Evolutionary conservation across 30 jellyfish, hydroid and myxozoan genomes (phyloP).

Genomic region (Phacellophora camtschatica): DNA sequence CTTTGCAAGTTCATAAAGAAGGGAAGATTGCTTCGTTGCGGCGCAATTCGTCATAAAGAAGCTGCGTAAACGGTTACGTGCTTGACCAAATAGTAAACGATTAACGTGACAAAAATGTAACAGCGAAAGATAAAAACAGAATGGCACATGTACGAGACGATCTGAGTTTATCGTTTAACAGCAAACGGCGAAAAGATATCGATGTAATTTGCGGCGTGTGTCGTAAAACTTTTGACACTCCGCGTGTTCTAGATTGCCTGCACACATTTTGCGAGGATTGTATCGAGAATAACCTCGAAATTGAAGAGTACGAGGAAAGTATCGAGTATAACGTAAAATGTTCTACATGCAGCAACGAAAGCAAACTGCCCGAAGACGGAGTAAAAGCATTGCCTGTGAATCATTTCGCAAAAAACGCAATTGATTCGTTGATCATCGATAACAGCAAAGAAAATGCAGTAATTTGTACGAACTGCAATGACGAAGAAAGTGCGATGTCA

Average conservation of each 20-base stretch:
- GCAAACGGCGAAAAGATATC: constrained; percentile 67
- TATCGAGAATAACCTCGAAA: constrained; percentile 75
- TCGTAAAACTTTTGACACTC: constrained; percentile 45
- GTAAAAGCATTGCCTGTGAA: constrained; percentile 72
- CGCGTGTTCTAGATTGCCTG: constrained; percentile 89
- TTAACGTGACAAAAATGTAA: too few relatives aligned
- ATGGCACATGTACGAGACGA: constrained; percentile 69
- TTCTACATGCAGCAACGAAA: constrained; percentile 56
- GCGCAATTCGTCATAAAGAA: too few relatives aligned
- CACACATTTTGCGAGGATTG: constrained; percentile 94
- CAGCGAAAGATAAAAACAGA: too few relatives aligned
- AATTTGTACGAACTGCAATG: constrained; percentile 81
- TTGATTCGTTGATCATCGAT: constrained; percentile 76
- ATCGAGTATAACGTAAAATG: constrained; percentile 61
- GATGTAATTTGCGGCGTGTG: constrained; percentile 82
- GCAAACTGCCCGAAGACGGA: constrained; percentile 80
- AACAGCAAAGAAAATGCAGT: constrained; percentile 83
- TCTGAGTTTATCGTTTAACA: constrained; percentile 24
- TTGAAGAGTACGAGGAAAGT: constrained; percentile 39
- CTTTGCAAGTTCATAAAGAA: too few relatives aligned
- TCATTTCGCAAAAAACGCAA: constrained; percentile 89
- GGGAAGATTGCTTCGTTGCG: too few relatives aligned
- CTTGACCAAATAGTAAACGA: too few relatives aligned
- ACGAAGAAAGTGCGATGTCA: constrained; percentile 86
- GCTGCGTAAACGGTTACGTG: too few relatives aligned